Evolutionary conservation across 2,888 invertebrate species (phyloP), one percentile per base, ranked within the genome.

Genomic region (Lepidochrysops patricia): DNA sequence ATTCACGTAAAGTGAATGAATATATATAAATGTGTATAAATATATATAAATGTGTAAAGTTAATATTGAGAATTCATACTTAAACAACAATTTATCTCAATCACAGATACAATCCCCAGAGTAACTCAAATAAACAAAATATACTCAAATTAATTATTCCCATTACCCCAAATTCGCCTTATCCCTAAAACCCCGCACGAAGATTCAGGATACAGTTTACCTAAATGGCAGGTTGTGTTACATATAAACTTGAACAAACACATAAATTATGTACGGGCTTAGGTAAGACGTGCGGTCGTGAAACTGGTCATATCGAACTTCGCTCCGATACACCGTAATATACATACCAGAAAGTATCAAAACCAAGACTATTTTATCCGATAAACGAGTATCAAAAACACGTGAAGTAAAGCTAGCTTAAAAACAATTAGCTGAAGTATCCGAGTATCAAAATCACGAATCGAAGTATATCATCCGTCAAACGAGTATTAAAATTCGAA

Each of bases 221-320:
- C 15, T 32, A 54, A 54, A 54, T 54, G 29, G 27, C 19, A 50
- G 50, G 29, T 26, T 43, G 27, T n/a, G 26, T 57, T n/a, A n/a
- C n/a, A 29, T 34, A 32, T 58, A 34, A 58, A 49, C 34, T 50
- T 34, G 52, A 50, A 52, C 59, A 59, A 52, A 34, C 4, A 34
- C 34, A 58, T 58, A 58, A 59, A 59, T 52, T 59, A 52, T 59
- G 15, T 59, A 59, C 26, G 59, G 12, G 26, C 26, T 32, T 50
- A 58, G 50, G 50, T 9, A 25, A 52, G 52, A 26, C 13, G 29
- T 35, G 6, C 15, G 34, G 35, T 52, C 52, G 52, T 35, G 52
- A 52, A 52, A 26, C 15, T 13, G 57, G 26, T 5, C 59, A 2
- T 29, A 60, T 48, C 13, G 37, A 52, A 35, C 37, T 15, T 26